These are phyloP conservation scores for Laothoe populi DNA, from an alignment of 2,888 invertebrate species.

Conservation along the genomic window DNA sequence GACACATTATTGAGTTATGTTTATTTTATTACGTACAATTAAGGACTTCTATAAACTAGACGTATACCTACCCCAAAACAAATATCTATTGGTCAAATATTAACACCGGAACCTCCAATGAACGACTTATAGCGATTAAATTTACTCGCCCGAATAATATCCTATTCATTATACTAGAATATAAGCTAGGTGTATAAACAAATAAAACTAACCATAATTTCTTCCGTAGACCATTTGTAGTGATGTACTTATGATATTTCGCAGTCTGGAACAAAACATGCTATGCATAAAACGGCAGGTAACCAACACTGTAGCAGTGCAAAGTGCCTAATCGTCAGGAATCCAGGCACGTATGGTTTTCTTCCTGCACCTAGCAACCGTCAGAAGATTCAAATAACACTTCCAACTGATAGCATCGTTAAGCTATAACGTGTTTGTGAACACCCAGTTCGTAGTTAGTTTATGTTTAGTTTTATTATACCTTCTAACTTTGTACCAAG, in stretches of 20 bases:
- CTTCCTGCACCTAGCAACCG: slow-evolving; percentile 50
- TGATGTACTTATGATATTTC: slow-evolving; percentile 3
- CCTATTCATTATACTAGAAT: neutral
- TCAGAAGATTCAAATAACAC: slow-evolving; percentile 56
- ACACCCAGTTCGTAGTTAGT: slow-evolving; percentile 61
- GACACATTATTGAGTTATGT: too few relatives aligned
- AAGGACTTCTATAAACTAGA: too few relatives aligned
- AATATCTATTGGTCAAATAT: too few relatives aligned
- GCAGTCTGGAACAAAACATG: neutral
- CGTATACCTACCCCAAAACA: too few relatives aligned
- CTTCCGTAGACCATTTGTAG: neutral
- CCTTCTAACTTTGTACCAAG: slow-evolving; percentile 46
- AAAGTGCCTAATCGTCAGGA: slow-evolving; percentile 40
- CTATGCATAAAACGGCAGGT: slow-evolving; percentile 1
- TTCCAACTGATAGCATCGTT: slow-evolving; percentile 61
- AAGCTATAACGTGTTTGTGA: slow-evolving; percentile 58
- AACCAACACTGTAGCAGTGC: slow-evolving; percentile 29
- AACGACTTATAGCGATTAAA: too few relatives aligned
- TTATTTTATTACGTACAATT: too few relatives aligned
- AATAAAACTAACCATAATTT: neutral
- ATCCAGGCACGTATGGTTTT: slow-evolving; percentile 36
- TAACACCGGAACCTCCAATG: too few relatives aligned
- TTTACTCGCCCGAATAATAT: too few relatives aligned
- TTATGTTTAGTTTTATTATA: slow-evolving; percentile 64
- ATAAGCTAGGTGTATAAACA: neutral